Base-by-base conservation (phyloP, 2,113 vertebrate species). In the Hirundichthys speculiger region DNA sequence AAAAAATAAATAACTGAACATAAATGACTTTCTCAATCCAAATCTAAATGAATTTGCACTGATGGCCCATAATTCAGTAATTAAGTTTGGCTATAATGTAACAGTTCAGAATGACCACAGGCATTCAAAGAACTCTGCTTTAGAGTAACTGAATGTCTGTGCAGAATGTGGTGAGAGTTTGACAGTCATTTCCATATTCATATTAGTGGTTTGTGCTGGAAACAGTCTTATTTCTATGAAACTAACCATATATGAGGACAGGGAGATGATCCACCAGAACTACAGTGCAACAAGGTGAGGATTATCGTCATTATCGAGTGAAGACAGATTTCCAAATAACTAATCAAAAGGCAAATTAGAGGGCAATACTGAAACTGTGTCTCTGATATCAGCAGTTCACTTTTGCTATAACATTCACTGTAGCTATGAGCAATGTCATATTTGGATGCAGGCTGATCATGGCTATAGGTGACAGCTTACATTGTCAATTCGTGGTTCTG, bases 401-500 rank as follows among this genome's bases (percentile, higher is more conserved):
- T 71, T 73, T 63, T 73, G 75, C 75, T 75, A 53, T 75, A 73
- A 65, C 55, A 74, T 57, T 79, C 62, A 58, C 30, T 62, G 53
- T 73, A 41, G 70, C 85, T 86, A 34, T 63, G 66, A 69, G 78
- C 75, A 81, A 81, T 74, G 80, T 83, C 84, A 81, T 48, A 72
- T 78, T 76, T 79, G 63, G 78, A 82, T 69, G 73, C 62, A 74
- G 69, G 64, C 51, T 74, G 70, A 76, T 78, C 22, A 55, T 77
- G 66, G 69, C 60, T 51, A 54, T 60, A 69, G 53, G 57, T 79
- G 85, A 74, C 86, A 88, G 79, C 77, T 86, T 84, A 77, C 75
- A 62, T 73, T 80, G 79, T 90, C 77, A 87, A 88, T 87, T 86
- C 51, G 86, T 66, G 58, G 59, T 53, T 75, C 53, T 59, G 62